A percentile compares a stretch with the other conserved stretches of the same genome.
Evolutionary conservation across 2,797 vertebrate species (phyloP).

Genomic region (Lindbergichthys nudifrons): DNA sequence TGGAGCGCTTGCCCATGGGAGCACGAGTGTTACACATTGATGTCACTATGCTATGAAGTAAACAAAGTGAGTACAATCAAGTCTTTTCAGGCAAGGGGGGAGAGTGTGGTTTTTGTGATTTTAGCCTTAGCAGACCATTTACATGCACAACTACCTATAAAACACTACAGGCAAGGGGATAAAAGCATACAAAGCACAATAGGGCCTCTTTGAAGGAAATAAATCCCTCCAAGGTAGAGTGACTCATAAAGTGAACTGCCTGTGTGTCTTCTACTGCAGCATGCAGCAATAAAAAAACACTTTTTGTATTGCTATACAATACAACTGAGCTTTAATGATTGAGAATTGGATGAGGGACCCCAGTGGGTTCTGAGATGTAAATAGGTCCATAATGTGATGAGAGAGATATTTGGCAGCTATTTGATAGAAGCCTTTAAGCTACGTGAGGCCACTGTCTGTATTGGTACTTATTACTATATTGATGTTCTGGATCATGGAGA

Average conservation of each 20-base stretch:
- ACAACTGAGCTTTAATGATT: slow-evolving; percentile 47
- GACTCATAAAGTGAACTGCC: slow-evolving; percentile 42
- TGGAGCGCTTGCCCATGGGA: no score
- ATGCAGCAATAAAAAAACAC: slow-evolving; percentile 25
- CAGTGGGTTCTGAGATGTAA: slow-evolving; percentile 38
- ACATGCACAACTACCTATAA: no score
- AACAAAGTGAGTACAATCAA: no score
- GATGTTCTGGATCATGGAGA: slow-evolving; percentile 14
- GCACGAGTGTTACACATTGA: no score
- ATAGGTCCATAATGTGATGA: slow-evolving; percentile 37
- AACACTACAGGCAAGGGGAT: no score
- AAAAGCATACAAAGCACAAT: no score
- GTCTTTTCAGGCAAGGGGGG: no score
- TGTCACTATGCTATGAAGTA: no score
- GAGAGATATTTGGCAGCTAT: slow-evolving; percentile 33
- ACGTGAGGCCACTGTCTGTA: not conserved
- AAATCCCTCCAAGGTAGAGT: slow-evolving; percentile 37
- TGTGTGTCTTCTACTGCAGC: slow-evolving; percentile 25
- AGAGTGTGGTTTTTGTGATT: no score
- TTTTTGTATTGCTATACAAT: slow-evolving; percentile 29
- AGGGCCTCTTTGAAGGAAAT: slow-evolving; percentile 24
- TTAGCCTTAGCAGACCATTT: no score
- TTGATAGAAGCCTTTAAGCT: slow-evolving; percentile 48
- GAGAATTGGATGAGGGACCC: slow-evolving; percentile 11
- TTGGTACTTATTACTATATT: slow-evolving; percentile 17